Percentiles rank a stretch among this genome's conserved stretches.
Evolutionary conservation across 1,140 invertebrate species (phyloP).

Genomic region (Polypedilum vanderplanki): DNA sequence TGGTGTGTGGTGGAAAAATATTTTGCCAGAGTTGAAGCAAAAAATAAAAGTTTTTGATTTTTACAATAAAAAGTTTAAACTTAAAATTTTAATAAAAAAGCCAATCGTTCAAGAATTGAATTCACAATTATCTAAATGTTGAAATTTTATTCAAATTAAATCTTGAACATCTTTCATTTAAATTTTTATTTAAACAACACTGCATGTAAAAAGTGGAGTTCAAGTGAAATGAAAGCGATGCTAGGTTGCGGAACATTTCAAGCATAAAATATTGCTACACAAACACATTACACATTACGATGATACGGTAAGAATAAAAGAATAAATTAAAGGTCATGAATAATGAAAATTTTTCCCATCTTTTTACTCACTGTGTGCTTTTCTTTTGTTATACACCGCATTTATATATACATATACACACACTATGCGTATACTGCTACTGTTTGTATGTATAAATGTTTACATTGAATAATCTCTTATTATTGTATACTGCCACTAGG

Average conservation of each 20-base stretch:
- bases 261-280: slow-evolving; percentile 23
- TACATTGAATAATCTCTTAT: slow-evolving; percentile 19
- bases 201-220: neutral
- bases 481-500: neutral
- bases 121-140: too few relatives aligned
- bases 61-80: too few relatives aligned
- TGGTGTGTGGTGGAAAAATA: too few relatives aligned
- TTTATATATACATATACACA: neutral
- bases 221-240: neutral
- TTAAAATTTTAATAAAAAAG: too few relatives aligned
- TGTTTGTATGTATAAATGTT: neutral
- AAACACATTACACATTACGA: slow-evolving; percentile 11
- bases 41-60: too few relatives aligned
- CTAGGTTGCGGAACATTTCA: slow-evolving; percentile 16
- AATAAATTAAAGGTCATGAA: slow-evolving; percentile 26
- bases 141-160: neutral
- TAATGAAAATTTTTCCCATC: slow-evolving; percentile 19
- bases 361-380: slow-evolving; percentile 21
- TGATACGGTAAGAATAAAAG: slow-evolving; percentile 23
- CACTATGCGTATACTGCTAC: neutral
- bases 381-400: neutral
- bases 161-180: too few relatives aligned
- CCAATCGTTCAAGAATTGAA: too few relatives aligned
- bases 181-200: too few relatives aligned
- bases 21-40: too few relatives aligned